Percentiles rank a stretch among this genome's conserved stretches.
Conservation (phyloP, 2,113 vertebrate species). For the Caranx ignobilis region DNA sequence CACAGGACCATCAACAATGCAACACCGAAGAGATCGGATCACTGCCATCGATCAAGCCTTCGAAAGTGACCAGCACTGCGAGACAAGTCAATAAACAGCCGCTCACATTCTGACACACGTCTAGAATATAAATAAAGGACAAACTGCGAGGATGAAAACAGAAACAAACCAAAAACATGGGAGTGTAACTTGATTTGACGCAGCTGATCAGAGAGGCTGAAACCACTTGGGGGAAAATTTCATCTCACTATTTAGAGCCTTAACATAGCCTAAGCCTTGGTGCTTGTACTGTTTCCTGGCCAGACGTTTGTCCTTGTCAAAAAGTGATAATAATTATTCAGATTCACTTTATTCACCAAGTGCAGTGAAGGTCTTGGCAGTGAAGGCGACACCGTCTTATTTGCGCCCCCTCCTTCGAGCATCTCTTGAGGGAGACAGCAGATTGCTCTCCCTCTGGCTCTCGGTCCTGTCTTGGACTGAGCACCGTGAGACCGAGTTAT, state of each 20-base stretch:
- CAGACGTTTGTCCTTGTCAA: constrained; percentile 19
- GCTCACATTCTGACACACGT: not conserved
- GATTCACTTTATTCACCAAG: constrained; percentile 37
- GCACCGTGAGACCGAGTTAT: constrained; percentile 73
- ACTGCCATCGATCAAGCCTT: constrained; percentile 4
- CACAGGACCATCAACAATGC: not conserved
- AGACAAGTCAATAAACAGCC: not conserved
- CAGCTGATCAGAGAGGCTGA: not conserved
- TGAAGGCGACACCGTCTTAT: constrained; percentile 53
- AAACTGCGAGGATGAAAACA: not conserved
- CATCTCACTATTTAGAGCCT: constrained; percentile 6
- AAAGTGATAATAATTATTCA: constrained; percentile 45
- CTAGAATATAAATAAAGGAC: not conserved
- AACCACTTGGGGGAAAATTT: not conserved
- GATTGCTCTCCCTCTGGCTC: constrained; percentile 79
- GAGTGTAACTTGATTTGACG: not conserved
- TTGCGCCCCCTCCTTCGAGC: constrained; percentile 58
- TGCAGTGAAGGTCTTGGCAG: constrained; percentile 39
- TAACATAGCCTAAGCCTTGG: constrained; percentile 7
- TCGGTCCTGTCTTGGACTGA: constrained; percentile 66
- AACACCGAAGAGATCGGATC: not conserved
- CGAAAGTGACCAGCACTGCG: not conserved
- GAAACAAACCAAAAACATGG: not conserved
- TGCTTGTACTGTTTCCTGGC: constrained; percentile 7
- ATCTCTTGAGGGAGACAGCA: constrained; percentile 75